These are phyloP conservation scores for Trissoscelio sp. DNA, from an alignment of 2,888 invertebrate genomes.

Conservation along the genomic window DNA sequence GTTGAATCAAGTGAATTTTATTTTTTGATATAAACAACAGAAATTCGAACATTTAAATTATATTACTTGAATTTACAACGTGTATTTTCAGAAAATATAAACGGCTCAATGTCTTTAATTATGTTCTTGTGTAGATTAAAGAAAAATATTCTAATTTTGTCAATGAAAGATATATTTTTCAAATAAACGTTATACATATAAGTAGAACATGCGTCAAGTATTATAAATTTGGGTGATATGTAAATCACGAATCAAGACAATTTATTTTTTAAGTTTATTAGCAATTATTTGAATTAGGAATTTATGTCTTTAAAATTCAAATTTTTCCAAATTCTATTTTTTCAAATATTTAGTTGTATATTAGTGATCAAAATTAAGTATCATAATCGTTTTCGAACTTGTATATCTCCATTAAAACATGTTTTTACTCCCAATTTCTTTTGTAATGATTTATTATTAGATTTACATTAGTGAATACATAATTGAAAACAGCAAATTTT, in stretches of 20 bases:
- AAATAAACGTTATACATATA: constrained; percentile 28
- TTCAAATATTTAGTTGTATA: background rate
- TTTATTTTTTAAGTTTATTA: background rate
- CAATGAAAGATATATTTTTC: constrained; percentile 13
- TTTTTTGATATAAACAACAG: constrained; percentile 27
- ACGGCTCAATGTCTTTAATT: constrained; percentile 39
- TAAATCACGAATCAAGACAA: constrained; percentile 23
- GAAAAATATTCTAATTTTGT: constrained; percentile 3
- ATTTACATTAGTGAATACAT: constrained; percentile 36
- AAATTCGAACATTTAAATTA: background rate
- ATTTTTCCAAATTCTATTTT: too few species aligned
- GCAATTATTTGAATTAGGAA: background rate
- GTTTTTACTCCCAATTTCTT: constrained; percentile 47
- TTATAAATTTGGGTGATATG: constrained; percentile 45
- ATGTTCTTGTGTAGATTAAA: constrained; percentile 26
- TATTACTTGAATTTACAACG: background rate
- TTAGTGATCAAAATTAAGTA: background rate
- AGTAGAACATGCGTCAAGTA: constrained; percentile 33
- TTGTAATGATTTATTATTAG: constrained; percentile 46
- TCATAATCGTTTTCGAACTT: constrained; percentile 19
- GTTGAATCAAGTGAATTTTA: constrained; percentile 36
- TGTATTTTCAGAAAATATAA: constrained; percentile 27
- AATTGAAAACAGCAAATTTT: constrained; percentile 36
- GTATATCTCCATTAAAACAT: constrained; percentile 35
- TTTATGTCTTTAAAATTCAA: background rate